These are phyloP conservation scores for Acronicta leporina DNA, from an alignment of 2,888 invertebrate species.

Conservation along the genomic window DNA sequence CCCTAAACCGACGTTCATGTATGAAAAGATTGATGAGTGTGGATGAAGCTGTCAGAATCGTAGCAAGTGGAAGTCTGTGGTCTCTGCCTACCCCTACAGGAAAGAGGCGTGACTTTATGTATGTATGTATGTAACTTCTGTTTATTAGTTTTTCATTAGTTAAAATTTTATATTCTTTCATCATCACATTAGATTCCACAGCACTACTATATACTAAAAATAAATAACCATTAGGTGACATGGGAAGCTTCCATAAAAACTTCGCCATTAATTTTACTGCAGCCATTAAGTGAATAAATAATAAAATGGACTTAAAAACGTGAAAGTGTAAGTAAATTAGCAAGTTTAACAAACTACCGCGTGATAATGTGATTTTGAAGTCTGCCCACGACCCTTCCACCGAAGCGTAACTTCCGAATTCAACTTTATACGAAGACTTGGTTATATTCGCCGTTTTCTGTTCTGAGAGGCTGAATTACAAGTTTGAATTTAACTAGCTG, in stretches of 20 bases:
- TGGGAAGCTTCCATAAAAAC: slow-evolving; percentile 12
- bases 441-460: background rate
- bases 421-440: slow-evolving; percentile 40
- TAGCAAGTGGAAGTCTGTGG: too few relatives aligned
- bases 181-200: too few relatives aligned
- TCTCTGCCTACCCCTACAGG: too few relatives aligned
- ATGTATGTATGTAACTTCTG: too few relatives aligned
- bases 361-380: slow-evolving; percentile 61
- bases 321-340: slow-evolving; percentile 55
- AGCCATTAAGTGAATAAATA: slow-evolving; percentile 49
- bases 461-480: background rate
- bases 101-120: too few relatives aligned
- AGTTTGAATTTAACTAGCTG: background rate
- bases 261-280: slow-evolving; percentile 31
- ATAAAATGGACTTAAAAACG: slow-evolving; percentile 42
- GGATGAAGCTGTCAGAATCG: too few relatives aligned
- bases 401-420: slow-evolving; percentile 45
- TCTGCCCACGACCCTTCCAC: slow-evolving; percentile 60
- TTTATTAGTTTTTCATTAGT: too few relatives aligned
- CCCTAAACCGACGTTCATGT: too few relatives aligned
- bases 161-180: too few relatives aligned
- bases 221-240: slow-evolving; percentile 7
- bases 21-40: too few relatives aligned
- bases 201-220: background rate
- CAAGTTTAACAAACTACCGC: slow-evolving; percentile 54